Evolutionary conservation across 2,888 invertebrate genomes (phyloP), one percentile per base, ranked within the genome.

Genomic region (Chrysotoxum bicinctum): DNA sequence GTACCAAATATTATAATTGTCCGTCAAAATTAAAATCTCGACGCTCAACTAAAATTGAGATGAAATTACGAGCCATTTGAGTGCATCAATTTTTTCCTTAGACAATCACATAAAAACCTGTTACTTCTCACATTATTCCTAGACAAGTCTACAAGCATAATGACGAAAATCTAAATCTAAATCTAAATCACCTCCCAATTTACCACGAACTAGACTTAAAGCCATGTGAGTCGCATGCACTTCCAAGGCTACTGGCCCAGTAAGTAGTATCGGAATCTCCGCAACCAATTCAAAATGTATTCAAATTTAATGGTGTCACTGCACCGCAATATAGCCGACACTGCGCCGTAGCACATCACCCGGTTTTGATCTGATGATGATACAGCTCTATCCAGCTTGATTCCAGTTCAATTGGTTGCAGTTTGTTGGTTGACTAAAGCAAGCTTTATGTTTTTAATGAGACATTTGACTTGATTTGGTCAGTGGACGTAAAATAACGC

Each of bases 281-380:
- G 16, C 70, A 80, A 80, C 84, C 66, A 76, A 84, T 84, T 80
- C 58, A 19, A 75, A 84, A 84, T 84, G 72, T 80, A 84, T 84
- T 84, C 75, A 84, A 75, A 84, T 84, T 84, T 68, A 75, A 84
- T 84, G 75, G 80, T 84, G 84, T 75, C 80, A 76, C 76, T 84
- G 79, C 66, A 66, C 66, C 35, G 50, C 19, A 8, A 48, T 50
- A 50, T 21, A 10, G 5, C 26, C 19, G 54, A 73, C 54, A 35
- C 50, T 43, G 23, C 68, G 16, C 10, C 21, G 16, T 43, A 60
- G 40, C 21, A 66, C 45, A 72, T 72, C 73, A 50, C 48, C 48
- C 50, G 21, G 64, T 74, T 56, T 70, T 64, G 54, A 75, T 77
- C 21, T 52, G 72, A 69, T 78, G 72, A 73, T 68, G 48, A 72